These are phyloP conservation scores for Rhadina sibilatrix DNA, from an alignment of 2,113 vertebrate species.

Conservation along the genomic window DNA sequence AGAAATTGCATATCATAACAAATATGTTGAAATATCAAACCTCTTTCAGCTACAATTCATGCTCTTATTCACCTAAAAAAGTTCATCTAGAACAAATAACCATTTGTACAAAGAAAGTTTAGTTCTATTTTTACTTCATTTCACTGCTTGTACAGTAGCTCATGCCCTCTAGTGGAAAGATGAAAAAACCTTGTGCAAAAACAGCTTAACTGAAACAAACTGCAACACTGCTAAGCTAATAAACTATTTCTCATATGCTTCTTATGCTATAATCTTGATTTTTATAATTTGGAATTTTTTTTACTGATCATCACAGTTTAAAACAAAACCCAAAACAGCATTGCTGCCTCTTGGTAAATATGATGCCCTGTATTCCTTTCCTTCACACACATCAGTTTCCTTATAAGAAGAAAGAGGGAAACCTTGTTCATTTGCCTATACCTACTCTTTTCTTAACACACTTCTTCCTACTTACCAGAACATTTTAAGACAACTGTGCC, in stretches of 20 bases:
- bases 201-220: neutral
- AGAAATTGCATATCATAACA: neutral
- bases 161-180: conserved; percentile 44
- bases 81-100: neutral
- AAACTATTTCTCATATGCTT: neutral
- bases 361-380: neutral
- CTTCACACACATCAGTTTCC: neutral
- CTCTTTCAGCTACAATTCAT: neutral
- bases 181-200: neutral
- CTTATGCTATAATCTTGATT: neutral
- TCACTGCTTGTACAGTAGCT: neutral
- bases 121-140: neutral
- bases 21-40: neutral
- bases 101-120: neutral
- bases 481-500: neutral
- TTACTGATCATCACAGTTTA: neutral
- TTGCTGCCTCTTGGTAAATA: neutral
- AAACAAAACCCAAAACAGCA: neutral
- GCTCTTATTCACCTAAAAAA: neutral
- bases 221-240: neutral
- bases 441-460: neutral
- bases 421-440: neutral
- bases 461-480: neutral
- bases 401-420: neutral
- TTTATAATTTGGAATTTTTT: neutral